Base-by-base conservation (phyloP, 2,888 invertebrate genomes). In the Drosophila algonquin region DNA sequence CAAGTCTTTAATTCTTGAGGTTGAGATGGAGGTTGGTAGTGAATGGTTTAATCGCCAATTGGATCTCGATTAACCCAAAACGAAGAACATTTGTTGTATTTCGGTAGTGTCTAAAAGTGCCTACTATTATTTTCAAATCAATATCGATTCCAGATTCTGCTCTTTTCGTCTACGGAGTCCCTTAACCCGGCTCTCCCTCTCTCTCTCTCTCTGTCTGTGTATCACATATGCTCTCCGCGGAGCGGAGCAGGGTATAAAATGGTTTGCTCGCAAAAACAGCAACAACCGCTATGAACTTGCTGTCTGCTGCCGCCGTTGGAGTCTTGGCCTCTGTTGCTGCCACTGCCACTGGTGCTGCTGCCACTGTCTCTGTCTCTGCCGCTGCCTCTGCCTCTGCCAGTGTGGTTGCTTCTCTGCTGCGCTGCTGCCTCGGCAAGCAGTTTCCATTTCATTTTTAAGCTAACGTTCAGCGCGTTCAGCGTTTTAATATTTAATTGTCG, bases 401-500 rank as follows among this genome's bases (percentile, higher is more conserved):
- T 55, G 47, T 32, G 48, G 54, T 54, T 21, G 58, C 32, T 35
- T n/a, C 45, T 27, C 18, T 10, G 46, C 51, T 10, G 46, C 54
- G 24, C 24, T 24, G 24, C 24, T 57, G 71, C 65, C 76, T 45
- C 47, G 46, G 64, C 55, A 54, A 55, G 55, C 84, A 81, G 89
- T 88, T 90, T 90, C 87, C 84, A 82, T 89, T 91, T 91, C 90
- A 89, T 90, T 91, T 91, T 91, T 90, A 91, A 91, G 84, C 90
- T 87, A 87, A 83, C 81, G 90, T 79, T 88, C 83, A 56, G 76
- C 87, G 76, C 80, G 82, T 73, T 85, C 68, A 78, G 75, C 73
- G 79, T 82, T 87, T 91, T 91, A 91, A 91, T 91, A 84, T 85
- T 81, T 82, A 90, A 90, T 90, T 89, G 87, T 89, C 90, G 81